These are phyloP conservation scores for Leucopternis melanops DNA, from an alignment of 2,113 vertebrate genomes.

Conservation along the genomic window DNA sequence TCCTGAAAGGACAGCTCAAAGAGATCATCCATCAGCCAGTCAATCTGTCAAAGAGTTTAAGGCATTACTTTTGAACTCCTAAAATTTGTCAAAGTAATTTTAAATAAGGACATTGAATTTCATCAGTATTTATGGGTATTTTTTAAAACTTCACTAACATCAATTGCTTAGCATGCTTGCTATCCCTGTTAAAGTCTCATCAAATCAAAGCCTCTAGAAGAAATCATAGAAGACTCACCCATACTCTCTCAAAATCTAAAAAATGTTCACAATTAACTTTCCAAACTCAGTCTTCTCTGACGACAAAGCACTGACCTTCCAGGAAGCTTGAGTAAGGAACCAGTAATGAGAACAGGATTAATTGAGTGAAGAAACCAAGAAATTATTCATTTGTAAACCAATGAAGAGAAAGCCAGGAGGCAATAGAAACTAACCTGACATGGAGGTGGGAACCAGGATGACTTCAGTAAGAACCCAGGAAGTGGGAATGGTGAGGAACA, in stretches of 20 bases:
- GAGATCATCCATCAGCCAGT: neutral
- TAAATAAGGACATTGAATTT: neutral
- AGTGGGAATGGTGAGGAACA: neutral
- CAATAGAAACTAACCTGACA: neutral
- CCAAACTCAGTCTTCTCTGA: neutral
- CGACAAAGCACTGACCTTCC: neutral
- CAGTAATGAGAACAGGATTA: neutral
- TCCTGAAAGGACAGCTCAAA: neutral
- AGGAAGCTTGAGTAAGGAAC: neutral
- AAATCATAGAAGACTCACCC: neutral
- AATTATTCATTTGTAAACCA: neutral
- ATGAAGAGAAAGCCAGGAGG: neutral
- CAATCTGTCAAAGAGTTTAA: neutral
- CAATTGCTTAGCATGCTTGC: neutral
- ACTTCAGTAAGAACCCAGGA: neutral
- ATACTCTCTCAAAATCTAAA: neutral
- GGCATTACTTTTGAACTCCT: neutral
- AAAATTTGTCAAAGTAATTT: neutral
- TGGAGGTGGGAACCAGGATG: neutral
- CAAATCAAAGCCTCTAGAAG: neutral
- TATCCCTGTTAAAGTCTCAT: neutral
- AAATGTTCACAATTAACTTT: neutral
- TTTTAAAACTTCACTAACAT: neutral
- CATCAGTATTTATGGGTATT: neutral
- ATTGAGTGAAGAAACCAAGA: neutral